A percentile compares a stretch with the other conserved stretches of the same genome.
These are phyloP conservation scores for Hippoglossus hippoglossus DNA, from an alignment of 2,797 vertebrate genomes.

Conservation along the genomic window DNA sequence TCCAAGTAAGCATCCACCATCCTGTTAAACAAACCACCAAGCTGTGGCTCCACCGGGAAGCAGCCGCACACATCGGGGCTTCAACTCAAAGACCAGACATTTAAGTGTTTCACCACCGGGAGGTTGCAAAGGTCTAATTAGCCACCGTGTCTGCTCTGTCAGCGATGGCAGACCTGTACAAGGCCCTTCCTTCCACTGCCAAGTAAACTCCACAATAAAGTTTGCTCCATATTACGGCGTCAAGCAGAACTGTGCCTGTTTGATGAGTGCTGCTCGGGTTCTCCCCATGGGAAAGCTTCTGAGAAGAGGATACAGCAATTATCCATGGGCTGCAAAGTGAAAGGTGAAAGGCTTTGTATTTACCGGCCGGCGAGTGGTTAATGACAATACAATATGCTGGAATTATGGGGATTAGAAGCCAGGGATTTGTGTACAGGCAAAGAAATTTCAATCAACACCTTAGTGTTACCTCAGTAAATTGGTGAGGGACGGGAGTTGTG, in stretches of 20 bases:
- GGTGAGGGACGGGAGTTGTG: constrained; percentile 10
- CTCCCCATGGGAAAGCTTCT: constrained; percentile 58
- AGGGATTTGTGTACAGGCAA: constrained; percentile 65
- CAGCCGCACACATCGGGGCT: constrained; percentile 50
- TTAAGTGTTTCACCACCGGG: constrained; percentile 69
- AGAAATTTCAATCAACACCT: constrained; percentile 64
- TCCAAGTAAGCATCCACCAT: constrained; percentile 33
- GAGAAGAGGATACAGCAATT: constrained; percentile 77
- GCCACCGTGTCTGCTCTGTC: constrained; percentile 71
- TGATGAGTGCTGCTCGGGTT: constrained; percentile 47
- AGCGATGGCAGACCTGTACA: constrained; percentile 65
- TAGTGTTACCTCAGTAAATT: constrained; percentile 47
- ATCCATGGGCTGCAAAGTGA: constrained; percentile 64
- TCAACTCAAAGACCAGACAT: constrained; percentile 63
- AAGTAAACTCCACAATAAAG: constrained; percentile 52
- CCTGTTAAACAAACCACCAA: constrained; percentile 47
- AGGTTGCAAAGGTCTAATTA: constrained; percentile 78
- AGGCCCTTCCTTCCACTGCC: constrained; percentile 57
- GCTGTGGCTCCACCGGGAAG: constrained; percentile 39
- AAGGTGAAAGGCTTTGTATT: constrained; percentile 79
- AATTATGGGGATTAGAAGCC: constrained; percentile 74
- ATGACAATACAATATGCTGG: constrained; percentile 74
- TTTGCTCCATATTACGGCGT: constrained; percentile 62
- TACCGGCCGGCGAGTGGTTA: constrained; percentile 69
- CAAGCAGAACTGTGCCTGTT: constrained; percentile 55